phyloP scores from a whole-genome alignment of 2,888 invertebrate species.

The Mechanitis mazaeus region DNA sequence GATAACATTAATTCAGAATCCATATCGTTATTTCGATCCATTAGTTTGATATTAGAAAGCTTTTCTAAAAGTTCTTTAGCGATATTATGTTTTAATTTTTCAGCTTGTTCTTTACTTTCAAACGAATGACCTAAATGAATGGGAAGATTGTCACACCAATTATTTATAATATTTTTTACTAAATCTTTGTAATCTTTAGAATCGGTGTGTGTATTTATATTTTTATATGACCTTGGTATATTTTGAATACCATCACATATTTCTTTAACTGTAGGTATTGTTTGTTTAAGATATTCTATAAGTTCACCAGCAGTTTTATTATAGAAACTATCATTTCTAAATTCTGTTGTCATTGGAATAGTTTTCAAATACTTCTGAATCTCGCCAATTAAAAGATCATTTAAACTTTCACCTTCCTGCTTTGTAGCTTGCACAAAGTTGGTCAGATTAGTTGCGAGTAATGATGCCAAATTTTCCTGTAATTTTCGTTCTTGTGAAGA shows the following conservation, averaged over 20 bases:
- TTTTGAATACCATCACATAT: conserved; percentile 2
- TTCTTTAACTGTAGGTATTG: neutral
- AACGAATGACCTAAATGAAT: conserved; percentile 8
- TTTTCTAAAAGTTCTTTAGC: neutral
- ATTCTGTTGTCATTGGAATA: neutral
- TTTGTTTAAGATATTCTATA: conserved; percentile 11
- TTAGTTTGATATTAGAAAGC: neutral
- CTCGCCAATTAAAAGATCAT: conserved; percentile 7
- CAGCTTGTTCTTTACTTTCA: conserved; percentile 8
- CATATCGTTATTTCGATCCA: neutral
- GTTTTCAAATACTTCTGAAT: conserved; percentile 9
- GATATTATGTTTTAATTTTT: neutral
- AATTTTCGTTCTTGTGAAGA: conserved; percentile 4
- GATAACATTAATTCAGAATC: neutral
- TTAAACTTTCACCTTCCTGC: neutral
- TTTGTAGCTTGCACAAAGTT: conserved; percentile 7
- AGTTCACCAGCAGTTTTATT: conserved; percentile 12
- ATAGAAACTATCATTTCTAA: neutral
- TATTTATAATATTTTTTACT: conserved; percentile 9
- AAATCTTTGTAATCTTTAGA: conserved; percentile 1
- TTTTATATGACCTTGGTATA: conserved; percentile 6
- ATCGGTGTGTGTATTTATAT: neutral
- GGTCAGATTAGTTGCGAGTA: conserved; percentile 12
- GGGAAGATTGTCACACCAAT: conserved; percentile 14
- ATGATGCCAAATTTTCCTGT: conserved; percentile 7